phyloP scores from a whole-genome alignment of 2,113 vertebrate species.

The Camelus bactrianus region DNA sequence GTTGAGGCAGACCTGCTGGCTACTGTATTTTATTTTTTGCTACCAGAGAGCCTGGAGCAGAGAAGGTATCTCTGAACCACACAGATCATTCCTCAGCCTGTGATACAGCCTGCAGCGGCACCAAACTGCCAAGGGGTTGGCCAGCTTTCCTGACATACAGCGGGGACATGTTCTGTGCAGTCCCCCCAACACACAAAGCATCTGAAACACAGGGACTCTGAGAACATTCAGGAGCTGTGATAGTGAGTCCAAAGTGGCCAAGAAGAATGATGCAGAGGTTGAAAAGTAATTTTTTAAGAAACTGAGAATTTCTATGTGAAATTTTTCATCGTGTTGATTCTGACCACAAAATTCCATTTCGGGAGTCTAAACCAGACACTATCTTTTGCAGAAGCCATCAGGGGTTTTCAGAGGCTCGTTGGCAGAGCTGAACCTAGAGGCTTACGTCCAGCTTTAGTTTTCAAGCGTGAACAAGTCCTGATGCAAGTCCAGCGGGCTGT shows the following conservation, averaged over 20 bases:
- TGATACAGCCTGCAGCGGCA: neutral
- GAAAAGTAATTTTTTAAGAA: neutral
- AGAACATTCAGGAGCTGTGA: neutral
- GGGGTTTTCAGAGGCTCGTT: neutral
- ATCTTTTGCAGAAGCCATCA: neutral
- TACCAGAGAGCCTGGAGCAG: neutral
- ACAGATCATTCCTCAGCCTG: neutral
- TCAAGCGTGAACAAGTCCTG: neutral
- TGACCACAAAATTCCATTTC: neutral
- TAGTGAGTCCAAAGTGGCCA: too few species aligned
- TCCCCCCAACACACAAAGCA: neutral
- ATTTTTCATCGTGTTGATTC: neutral
- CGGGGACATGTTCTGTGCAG: neutral
- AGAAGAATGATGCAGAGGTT: neutral
- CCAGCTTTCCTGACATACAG: neutral
- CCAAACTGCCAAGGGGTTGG: neutral
- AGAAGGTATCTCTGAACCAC: neutral
- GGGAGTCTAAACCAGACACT: neutral
- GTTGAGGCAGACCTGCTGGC: neutral
- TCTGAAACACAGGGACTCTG: neutral
- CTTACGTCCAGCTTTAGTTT: neutral
- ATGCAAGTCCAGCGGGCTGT: neutral
- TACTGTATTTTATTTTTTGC: neutral
- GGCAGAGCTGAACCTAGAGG: neutral
- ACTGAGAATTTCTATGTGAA: neutral